These are phyloP conservation scores for Drosophila fungiperda DNA, from an alignment of 2,888 invertebrate species.

Conservation along the genomic window DNA sequence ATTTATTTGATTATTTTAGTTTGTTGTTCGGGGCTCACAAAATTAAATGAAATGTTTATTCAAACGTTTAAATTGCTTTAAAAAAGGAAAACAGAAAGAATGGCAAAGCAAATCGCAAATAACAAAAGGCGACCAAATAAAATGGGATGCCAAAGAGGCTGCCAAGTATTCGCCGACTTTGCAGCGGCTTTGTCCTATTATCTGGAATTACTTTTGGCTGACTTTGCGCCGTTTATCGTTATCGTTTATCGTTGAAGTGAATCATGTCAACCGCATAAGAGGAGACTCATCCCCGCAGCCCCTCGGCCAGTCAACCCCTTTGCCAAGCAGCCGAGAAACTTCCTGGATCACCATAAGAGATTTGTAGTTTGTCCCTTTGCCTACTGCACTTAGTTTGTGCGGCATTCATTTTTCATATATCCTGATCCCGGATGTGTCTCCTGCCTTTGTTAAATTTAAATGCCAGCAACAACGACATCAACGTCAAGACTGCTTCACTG, in stretches of 20 bases:
- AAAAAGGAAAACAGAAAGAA: background rate
- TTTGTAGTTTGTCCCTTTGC: conserved; percentile 44
- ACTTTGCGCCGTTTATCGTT: conserved; percentile 68
- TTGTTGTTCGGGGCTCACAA: conserved; percentile 51
- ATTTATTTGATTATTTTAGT: conserved; percentile 73
- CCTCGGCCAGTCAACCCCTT: too few relatives aligned
- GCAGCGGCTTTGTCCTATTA: conserved; percentile 48
- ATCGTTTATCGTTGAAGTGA: conserved; percentile 82
- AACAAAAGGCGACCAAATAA: conserved; percentile 14
- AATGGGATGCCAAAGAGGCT: conserved; percentile 66
- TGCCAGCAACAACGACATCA: conserved; percentile 42
- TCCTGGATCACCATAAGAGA: conserved; percentile 81
- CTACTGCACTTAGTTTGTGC: conserved; percentile 49
- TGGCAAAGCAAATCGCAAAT: conserved; percentile 3
- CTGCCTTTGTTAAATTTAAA: conserved; percentile 63
- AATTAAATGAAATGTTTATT: conserved; percentile 80
- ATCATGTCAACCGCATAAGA: conserved; percentile 82
- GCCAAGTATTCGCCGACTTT: conserved; percentile 73
- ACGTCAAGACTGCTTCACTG: background rate
- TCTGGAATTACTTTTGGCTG: conserved; percentile 48
- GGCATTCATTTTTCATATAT: conserved; percentile 75
- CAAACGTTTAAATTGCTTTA: conserved; percentile 76
- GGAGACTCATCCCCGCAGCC: conserved; percentile 11
- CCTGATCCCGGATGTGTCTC: conserved; percentile 45
- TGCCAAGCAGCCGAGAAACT: conserved; percentile 38